These are phyloP conservation scores for Rostratula benghalensis DNA, from an alignment of 2,113 vertebrate genomes.

Conservation along the genomic window DNA sequence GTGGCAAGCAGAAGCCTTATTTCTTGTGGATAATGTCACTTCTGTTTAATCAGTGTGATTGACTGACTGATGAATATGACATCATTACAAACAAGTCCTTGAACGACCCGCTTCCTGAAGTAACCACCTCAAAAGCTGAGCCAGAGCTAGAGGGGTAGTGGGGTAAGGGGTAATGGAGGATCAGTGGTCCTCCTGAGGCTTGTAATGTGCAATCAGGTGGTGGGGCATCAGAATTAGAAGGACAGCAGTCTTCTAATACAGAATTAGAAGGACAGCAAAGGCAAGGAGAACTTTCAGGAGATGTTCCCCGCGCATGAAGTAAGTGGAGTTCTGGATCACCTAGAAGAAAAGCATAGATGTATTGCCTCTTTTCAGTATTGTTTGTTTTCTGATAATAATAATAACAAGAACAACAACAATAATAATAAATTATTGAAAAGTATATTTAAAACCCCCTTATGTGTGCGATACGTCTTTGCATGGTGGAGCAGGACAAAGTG, in stretches of 20 bases:
- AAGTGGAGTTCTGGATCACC: neutral
- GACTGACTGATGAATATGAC: neutral
- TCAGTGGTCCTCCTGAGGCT: neutral
- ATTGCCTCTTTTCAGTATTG: neutral
- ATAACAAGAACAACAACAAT: neutral
- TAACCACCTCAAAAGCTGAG: neutral
- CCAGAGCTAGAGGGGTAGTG: neutral
- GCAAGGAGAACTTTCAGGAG: neutral
- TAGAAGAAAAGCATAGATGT: neutral
- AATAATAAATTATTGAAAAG: no score
- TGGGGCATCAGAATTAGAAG: neutral
- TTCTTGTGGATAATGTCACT: neutral
- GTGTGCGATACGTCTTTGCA: rapidly evolving
- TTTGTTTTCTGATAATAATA: neutral
- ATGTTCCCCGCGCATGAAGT: neutral
- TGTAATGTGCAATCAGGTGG: neutral
- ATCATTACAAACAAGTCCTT: neutral
- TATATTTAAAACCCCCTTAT: no score
- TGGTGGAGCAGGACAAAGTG: neutral
- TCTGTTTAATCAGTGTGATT: neutral
- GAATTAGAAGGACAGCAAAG: neutral
- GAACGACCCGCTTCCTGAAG: neutral
- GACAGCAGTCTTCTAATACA: no score
- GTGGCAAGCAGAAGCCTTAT: neutral
- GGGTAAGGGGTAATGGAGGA: neutral